phyloP scores from a whole-genome alignment of 2,113 vertebrate genomes.

The Lepus europaeus region DNA sequence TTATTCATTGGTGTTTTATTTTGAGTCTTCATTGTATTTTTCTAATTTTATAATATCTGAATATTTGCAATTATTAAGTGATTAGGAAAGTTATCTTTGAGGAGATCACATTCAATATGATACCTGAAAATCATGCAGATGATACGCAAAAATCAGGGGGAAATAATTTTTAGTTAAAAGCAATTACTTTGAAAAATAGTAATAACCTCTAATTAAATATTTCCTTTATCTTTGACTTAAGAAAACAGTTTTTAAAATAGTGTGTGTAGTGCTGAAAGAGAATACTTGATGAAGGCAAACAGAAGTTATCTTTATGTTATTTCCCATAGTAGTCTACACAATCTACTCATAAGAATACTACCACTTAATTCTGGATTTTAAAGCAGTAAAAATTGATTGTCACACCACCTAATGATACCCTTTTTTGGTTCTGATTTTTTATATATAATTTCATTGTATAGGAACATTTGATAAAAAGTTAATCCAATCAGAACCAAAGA shows the following conservation, averaged over 20 bases:
- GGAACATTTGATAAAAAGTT: too few species aligned
- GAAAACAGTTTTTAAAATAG: background rate
- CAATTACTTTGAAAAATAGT: background rate
- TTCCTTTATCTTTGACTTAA: constrained; percentile 5
- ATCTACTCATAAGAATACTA: background rate
- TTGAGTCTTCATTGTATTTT: background rate
- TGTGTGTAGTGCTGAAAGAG: background rate
- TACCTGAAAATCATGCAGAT: constrained; percentile 3
- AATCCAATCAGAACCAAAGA: too few species aligned
- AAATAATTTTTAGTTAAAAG: background rate
- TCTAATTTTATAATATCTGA: background rate
- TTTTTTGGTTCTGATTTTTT: background rate
- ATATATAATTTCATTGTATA: too few species aligned
- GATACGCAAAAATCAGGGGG: background rate
- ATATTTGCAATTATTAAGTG: too few species aligned
- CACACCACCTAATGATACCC: background rate
- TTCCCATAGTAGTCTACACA: background rate
- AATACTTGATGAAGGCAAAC: constrained; percentile 1
- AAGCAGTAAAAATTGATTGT: constrained; percentile 11
- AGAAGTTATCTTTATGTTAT: background rate
- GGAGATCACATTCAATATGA: background rate
- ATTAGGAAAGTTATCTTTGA: background rate
- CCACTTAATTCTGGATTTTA: constrained; percentile 17
- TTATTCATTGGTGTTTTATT: background rate
- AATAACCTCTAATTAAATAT: background rate